Conservation (phyloP, 2,797 vertebrate species). For the Pseudochromis fuscus region DNA sequence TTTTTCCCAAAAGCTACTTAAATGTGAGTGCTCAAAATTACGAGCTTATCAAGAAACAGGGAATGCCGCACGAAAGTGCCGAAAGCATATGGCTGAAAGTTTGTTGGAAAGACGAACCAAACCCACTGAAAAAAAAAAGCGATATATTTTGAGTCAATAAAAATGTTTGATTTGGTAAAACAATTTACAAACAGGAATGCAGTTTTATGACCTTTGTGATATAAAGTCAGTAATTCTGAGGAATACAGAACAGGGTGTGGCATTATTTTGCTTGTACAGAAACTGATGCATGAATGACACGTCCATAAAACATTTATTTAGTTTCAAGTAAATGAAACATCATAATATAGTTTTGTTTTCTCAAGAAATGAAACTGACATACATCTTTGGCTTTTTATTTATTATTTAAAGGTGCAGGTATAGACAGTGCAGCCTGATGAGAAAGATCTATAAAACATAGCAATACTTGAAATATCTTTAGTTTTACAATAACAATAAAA, state of each 20-base stretch:
- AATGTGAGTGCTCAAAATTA: background rate
- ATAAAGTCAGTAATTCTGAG: background rate
- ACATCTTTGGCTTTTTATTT: no score
- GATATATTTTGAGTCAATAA: background rate
- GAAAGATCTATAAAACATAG: background rate
- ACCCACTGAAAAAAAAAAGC: background rate
- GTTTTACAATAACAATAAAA: no score
- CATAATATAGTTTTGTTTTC: constrained; percentile 21
- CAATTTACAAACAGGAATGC: background rate
- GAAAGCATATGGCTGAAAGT: no score
- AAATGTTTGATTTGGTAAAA: no score
- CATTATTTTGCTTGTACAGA: background rate
- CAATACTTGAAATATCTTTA: background rate
- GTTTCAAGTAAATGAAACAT: background rate
- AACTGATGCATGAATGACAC: background rate
- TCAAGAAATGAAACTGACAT: constrained; percentile 29
- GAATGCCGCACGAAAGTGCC: constrained; percentile 39
- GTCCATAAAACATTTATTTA: background rate
- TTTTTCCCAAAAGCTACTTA: background rate
- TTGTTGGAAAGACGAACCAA: background rate
- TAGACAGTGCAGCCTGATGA: background rate
- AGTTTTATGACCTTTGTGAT: background rate
- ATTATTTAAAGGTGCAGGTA: background rate
- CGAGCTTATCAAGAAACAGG: rapidly evolving
- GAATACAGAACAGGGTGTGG: background rate